Conservation (phyloP, 2,888 invertebrate genomes). For the Synanthedon vespiformis region DNA sequence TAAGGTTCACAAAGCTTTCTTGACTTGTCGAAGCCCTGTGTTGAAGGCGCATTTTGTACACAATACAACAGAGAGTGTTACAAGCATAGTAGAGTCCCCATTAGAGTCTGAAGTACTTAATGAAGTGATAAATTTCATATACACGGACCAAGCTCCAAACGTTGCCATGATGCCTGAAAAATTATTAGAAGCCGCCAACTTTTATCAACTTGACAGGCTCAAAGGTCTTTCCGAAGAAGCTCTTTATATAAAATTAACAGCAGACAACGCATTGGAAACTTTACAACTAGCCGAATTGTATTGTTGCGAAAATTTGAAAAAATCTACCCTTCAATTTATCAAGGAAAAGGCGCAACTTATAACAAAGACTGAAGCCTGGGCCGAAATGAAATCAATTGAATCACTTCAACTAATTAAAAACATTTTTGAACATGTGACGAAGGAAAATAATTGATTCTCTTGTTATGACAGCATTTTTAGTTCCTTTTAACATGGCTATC, state of each 20-base stretch:
- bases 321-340: constrained; percentile 50
- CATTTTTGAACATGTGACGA: constrained; percentile 55
- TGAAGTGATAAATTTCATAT: constrained; percentile 53
- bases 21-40: constrained; percentile 54
- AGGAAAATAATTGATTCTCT: too few relatives aligned
- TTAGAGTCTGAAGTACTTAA: constrained; percentile 47
- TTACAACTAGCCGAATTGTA: constrained; percentile 54
- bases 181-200: constrained; percentile 55
- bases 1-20: constrained; percentile 53
- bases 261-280: constrained; percentile 60
- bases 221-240: constrained; percentile 57
- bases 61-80: constrained; percentile 49
- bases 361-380: constrained; percentile 56
- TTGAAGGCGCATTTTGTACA: constrained; percentile 59
- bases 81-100: constrained; percentile 49
- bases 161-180: constrained; percentile 55
- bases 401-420: constrained; percentile 32
- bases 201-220: constrained; percentile 48
- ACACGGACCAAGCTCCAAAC: constrained; percentile 54
- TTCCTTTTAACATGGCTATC: too few relatives aligned
- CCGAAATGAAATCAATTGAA: constrained; percentile 47
- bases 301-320: constrained; percentile 43
- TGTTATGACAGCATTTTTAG: too few relatives aligned
- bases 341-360: constrained; percentile 59
- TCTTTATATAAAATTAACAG: constrained; percentile 49